Evolutionary conservation across 1,140 invertebrate species (phyloP), one percentile per base, ranked within the genome.

Genomic region (Heliconius eleuchia): DNA sequence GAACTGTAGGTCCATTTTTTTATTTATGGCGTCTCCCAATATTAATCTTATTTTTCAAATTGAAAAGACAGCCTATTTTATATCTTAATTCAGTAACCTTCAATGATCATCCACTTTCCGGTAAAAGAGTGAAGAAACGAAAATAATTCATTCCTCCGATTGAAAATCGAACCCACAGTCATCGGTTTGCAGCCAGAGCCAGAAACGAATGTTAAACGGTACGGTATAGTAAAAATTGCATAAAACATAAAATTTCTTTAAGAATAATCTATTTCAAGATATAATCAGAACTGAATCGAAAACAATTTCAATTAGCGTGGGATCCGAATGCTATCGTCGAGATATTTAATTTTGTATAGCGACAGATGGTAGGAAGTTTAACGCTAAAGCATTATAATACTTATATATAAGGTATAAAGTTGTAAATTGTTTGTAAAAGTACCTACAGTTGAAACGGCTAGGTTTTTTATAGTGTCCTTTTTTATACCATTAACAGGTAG

Each of bases 401-500:
- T 50, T 55, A 74, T 52, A 11, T 0, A 4, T 16, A 42, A 9
- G 9, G 2, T 0, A 39, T 82, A 79, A 71, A 71, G 78, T 74
- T 71, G 13, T 52, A 70, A 74, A 70, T 80, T 27, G 27, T n/a
- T 71, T 77, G 42, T 66, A 8, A 1, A 66, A 66, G 13, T 9
- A 27, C 13, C 13, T 23, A 60, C 46, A 18, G 30, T 77, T 19
- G 46, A 42, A 80, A 73, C 71, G 73, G 30, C 57, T 73, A 46
- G 30, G 73, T 71, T 80, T 80, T 82, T 84, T 84, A 79, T 80
- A 70, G 77, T 37, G 42, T 78, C 78, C 79, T 81, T 85, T 85
- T 85, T 85, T 85, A 81, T 82, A 72, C 71, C 70, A 78, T 78
- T 81, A 84, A 79, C 84, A 85, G 84, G 84, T 85, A 84, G 84